Percentiles rank a stretch among this genome's conserved stretches.
Conservation (phyloP, 2,113 vertebrate genomes). For the Tychaedon coryphoeus region DNA sequence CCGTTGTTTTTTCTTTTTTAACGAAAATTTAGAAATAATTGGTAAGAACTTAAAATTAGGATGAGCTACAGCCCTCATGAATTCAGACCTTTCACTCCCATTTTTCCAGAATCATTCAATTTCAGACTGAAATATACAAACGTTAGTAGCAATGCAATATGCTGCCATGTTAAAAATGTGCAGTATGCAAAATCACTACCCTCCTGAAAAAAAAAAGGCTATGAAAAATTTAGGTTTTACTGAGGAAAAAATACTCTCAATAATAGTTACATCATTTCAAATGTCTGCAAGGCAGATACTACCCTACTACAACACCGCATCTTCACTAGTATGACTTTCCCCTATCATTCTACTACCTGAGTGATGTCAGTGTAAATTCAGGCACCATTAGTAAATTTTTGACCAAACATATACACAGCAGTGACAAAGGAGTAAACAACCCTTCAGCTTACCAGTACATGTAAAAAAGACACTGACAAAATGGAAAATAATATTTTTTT, state of each 20-base stretch:
- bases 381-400: slow-evolving; percentile 82
- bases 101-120: background rate
- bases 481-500: slow-evolving; percentile 66
- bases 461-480: slow-evolving; percentile 76
- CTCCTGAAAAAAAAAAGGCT: slow-evolving; percentile 62
- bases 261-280: slow-evolving; percentile 67
- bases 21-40: background rate
- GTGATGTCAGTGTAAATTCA: slow-evolving; percentile 84
- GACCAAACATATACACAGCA: slow-evolving; percentile 78
- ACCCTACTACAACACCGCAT: slow-evolving; percentile 54
- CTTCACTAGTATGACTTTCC: slow-evolving; percentile 67
- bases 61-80: background rate
- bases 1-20: background rate
- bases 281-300: slow-evolving; percentile 71
- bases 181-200: slow-evolving; percentile 61
- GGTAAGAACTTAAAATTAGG: background rate
- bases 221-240: slow-evolving; percentile 64
- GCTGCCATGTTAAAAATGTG: slow-evolving; percentile 28
- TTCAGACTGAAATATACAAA: background rate
- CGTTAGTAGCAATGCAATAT: background rate
- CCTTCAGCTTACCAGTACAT: slow-evolving; percentile 70
- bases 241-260: slow-evolving; percentile 70
- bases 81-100: slow-evolving; percentile 5
- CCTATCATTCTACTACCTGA: slow-evolving; percentile 82
- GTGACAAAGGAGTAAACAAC: slow-evolving; percentile 77